Evolutionary conservation across 2,113 vertebrate genomes (phyloP).

Genomic region (Myrmophylax atrothorax): DNA sequence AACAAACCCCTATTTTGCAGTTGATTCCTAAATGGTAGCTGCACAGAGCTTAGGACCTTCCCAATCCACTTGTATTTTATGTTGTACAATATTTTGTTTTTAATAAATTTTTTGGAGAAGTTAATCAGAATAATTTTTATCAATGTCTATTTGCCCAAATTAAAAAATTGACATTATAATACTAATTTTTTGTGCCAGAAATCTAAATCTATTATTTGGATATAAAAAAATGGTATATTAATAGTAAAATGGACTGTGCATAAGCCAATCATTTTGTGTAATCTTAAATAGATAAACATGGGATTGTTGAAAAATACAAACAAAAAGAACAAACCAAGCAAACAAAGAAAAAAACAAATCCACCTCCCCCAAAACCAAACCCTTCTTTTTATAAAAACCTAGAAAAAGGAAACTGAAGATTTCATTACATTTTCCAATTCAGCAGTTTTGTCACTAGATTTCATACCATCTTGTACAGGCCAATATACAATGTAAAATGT

Average conservation of each 20-base stretch:
- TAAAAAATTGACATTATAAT: background rate
- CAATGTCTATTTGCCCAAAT: background rate
- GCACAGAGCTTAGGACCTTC: background rate
- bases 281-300: background rate
- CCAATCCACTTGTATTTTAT: background rate
- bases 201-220: background rate
- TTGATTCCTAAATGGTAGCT: background rate
- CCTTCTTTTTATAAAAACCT: background rate
- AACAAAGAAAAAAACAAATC: background rate
- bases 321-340: background rate
- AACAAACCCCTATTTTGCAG: fast-evolving
- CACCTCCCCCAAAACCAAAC: background rate
- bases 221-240: background rate
- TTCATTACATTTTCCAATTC: background rate
- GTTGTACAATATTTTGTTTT: background rate
- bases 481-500: background rate
- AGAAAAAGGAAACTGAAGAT: background rate
- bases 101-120: background rate
- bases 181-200: background rate
- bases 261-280: background rate
- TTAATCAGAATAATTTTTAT: background rate
- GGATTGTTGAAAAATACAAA: background rate
- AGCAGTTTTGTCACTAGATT: background rate
- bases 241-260: background rate
- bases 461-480: background rate